Conservation (phyloP, 2,797 vertebrate species). For the Crocidura indochinensis region DNA sequence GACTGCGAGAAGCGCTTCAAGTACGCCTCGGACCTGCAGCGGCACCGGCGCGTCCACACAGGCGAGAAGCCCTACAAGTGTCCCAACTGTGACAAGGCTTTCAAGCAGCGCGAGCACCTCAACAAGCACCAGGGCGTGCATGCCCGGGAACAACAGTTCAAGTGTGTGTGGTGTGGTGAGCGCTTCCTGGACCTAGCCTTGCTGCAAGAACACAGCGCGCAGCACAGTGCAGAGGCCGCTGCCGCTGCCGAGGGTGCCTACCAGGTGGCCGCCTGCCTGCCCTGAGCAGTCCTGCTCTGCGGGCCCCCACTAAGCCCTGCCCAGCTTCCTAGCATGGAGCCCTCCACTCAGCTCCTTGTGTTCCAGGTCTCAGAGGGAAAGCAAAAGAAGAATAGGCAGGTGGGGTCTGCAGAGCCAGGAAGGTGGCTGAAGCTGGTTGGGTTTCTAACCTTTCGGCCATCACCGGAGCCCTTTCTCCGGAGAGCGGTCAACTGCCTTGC, state of each 20-base stretch:
- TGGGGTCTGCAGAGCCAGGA: neutral
- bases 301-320: neutral
- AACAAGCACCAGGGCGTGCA: slow-evolving; percentile 98
- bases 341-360: neutral
- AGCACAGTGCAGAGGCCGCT: slow-evolving; percentile 95
- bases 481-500: neutral
- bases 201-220: slow-evolving; percentile 98
- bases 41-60: slow-evolving; percentile 97
- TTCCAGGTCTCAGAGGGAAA: neutral
- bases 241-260: slow-evolving; percentile 94
- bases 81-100: slow-evolving; percentile 97
- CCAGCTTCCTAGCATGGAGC: neutral
- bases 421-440: neutral
- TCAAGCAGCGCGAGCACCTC: slow-evolving; percentile 98
- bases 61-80: slow-evolving; percentile 99
- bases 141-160: slow-evolving; percentile 97
- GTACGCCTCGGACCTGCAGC: slow-evolving; percentile 97
- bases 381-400: neutral
- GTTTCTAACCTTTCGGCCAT: neutral
- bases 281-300: slow-evolving; percentile 80
- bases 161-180: slow-evolving; percentile 98
- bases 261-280: slow-evolving; percentile 95
- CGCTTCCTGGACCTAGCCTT: slow-evolving; percentile 97
- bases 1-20: slow-evolving; percentile 99
- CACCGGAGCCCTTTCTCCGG: neutral